phyloP scores from a whole-genome alignment of 2,797 vertebrate species.

The Benthosema pterotum region DNA sequence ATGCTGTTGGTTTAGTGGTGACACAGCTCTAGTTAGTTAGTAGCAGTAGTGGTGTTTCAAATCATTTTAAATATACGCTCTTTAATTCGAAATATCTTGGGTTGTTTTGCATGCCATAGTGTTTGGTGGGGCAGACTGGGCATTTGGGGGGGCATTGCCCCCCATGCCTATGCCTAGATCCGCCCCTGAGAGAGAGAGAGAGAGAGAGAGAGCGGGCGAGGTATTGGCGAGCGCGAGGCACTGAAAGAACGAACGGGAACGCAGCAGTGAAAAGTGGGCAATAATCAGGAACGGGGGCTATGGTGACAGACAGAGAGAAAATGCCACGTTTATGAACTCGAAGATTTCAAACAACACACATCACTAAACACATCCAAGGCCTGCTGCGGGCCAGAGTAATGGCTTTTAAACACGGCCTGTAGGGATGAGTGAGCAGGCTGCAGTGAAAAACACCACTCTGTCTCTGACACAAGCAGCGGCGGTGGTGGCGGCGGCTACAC shows the following conservation, averaged over 20 bases:
- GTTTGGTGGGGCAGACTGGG: no score
- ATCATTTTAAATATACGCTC: no score
- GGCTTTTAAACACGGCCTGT: constrained; percentile 69
- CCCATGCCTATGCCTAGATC: no score
- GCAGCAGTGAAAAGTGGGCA: not conserved
- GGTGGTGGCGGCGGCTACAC: no score
- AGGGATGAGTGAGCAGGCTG: constrained; percentile 64
- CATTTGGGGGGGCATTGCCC: no score
- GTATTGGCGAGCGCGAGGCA: not conserved
- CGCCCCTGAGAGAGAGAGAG: no score
- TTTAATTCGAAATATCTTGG: no score
- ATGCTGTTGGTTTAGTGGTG: no score
- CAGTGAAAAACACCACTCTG: constrained; percentile 27
- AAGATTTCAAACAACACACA: constrained; percentile 68
- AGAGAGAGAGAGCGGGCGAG: constrained; percentile 25
- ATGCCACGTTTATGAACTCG: constrained; percentile 56
- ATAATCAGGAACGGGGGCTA: not conserved
- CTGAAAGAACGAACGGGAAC: not conserved
- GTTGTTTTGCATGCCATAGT: no score
- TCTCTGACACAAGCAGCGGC: not conserved
- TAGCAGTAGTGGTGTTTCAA: no score
- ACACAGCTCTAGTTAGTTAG: no score
- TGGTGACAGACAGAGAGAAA: not conserved
- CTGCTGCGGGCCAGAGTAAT: constrained; percentile 65
- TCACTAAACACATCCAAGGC: constrained; percentile 64